These are phyloP conservation scores for Sebastes taczanowskii DNA, from an alignment of 2,797 vertebrate species.

Conservation along the genomic window DNA sequence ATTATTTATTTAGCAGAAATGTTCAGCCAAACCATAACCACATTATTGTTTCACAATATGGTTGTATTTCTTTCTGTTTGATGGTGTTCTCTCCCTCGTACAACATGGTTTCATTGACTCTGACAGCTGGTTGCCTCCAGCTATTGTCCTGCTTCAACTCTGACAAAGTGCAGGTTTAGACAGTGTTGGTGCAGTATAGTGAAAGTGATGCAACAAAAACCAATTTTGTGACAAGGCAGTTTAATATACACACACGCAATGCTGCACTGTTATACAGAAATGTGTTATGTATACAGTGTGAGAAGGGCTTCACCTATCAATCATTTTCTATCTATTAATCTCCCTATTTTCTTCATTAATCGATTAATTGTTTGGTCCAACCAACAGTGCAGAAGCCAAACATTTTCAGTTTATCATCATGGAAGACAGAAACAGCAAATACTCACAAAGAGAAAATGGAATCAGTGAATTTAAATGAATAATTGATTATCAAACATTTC, in stretches of 20 bases:
- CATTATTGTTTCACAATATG: constrained; percentile 10
- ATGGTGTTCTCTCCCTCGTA: constrained; percentile 10
- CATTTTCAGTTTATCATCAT: not conserved
- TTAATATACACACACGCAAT: not conserved
- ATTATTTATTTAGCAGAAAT: constrained; percentile 23
- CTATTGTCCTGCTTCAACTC: constrained; percentile 42
- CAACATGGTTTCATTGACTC: constrained; percentile 36
- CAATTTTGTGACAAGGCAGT: not conserved
- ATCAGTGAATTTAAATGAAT: not conserved
- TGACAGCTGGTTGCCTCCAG: constrained; percentile 58
- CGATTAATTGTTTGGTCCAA: not conserved
- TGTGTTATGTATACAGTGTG: not conserved
- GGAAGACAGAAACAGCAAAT: not conserved
- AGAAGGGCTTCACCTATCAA: not conserved
- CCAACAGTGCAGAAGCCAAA: too few relatives aligned
- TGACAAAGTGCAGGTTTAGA: constrained; percentile 35
- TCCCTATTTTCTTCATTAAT: not conserved
- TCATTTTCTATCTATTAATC: not conserved
- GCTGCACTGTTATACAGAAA: not conserved
- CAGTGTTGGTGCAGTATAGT: constrained; percentile 1
- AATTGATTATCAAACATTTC: not conserved
- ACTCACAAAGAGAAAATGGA: not conserved
- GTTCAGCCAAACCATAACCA: constrained; percentile 21
- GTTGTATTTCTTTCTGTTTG: constrained; percentile 26
- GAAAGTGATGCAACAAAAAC: constrained; percentile 14